Conservation (phyloP, 2,797 vertebrate genomes). For the Mallotus villosus region DNA sequence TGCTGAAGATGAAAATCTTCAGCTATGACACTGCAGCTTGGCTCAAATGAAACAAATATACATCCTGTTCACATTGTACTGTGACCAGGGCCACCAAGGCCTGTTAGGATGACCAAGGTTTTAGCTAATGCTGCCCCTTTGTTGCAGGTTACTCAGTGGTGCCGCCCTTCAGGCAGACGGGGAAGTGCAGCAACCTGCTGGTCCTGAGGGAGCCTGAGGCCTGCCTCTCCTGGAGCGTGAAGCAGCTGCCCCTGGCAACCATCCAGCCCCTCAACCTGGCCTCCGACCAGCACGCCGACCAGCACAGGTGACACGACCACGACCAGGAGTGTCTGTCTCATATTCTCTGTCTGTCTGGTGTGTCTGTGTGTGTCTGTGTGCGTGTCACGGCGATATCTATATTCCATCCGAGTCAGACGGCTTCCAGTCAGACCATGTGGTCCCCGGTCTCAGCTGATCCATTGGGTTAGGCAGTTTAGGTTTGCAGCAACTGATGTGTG, state of each 20-base stretch:
- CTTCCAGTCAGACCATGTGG: too few relatives aligned
- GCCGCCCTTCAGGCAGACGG: constrained; percentile 80
- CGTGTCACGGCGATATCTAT: too few relatives aligned
- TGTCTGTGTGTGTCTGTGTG: neutral
- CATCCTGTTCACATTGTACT: neutral
- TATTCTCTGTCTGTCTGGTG: neutral
- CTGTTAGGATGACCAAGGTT: too few relatives aligned
- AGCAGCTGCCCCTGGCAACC: constrained; percentile 68
- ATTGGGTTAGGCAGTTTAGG: too few relatives aligned
- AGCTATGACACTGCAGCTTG: too few relatives aligned
- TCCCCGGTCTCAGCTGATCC: too few relatives aligned
- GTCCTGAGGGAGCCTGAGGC: constrained; percentile 70
- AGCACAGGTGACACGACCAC: constrained; percentile 76
- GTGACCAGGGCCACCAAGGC: neutral
- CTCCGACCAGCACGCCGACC: constrained; percentile 73
- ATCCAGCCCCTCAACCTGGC: constrained; percentile 55
- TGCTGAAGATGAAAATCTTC: too few relatives aligned
- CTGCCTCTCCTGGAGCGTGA: constrained; percentile 77
- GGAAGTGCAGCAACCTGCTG: constrained; percentile 81
- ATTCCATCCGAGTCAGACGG: too few relatives aligned
- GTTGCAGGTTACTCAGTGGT: constrained; percentile 79
- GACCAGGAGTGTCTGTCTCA: neutral
- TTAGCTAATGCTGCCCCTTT: neutral
- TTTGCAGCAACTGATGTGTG: too few relatives aligned
- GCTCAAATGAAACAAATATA: too few relatives aligned